Evolutionary conservation across 2,888 invertebrate species (phyloP), one percentile per base, ranked within the genome.

Genomic region (Pimpla rufipes): DNA sequence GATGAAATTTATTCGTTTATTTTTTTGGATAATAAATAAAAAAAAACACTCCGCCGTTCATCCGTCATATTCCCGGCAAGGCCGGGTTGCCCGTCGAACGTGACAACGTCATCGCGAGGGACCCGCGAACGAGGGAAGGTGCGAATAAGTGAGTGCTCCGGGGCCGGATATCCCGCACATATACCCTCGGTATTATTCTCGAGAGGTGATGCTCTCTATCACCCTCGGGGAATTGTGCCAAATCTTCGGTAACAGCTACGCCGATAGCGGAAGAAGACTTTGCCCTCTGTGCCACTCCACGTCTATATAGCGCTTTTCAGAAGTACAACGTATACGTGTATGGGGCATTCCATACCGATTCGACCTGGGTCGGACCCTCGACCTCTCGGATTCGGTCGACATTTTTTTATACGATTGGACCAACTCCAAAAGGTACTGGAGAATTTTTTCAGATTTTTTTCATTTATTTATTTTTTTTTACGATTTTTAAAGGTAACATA

Each of bases 171-270:
- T 59, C 52, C 62, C n/a, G 37, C 50, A 74, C 55, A 55, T n/a
- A n/a, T n/a, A n/a, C n/a, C n/a, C 62, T 37, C 37, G 40, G 55
- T 64, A 40, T 47, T 35, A 50, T 21, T 29, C 74, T 73, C 67
- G 66, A 78, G 82, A 82, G 70, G 83, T 73, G 83, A 85, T 66
- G 74, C 67, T n/a, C 66, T 77, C 70, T 70, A 68, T 59, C 59
- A 57, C 50, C 75, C 67, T 75, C 50, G 45, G 79, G 83, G 80
- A 77, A 75, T 75, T 57, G 52, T 75, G 70, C 76, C 62, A 87
- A 87, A 87, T 87, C 86, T 86, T 84, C 73, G 85, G 77, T 80
- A 76, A 71, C 83, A n/a, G n/a, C 76, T 80, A 68, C 78, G 64
- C n/a, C n/a, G 73, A 62, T 62, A 73, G 79, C 76, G 68, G 47